phyloP scores from a whole-genome alignment of 1,140 invertebrate species.

The Drosophila albomicans region DNA sequence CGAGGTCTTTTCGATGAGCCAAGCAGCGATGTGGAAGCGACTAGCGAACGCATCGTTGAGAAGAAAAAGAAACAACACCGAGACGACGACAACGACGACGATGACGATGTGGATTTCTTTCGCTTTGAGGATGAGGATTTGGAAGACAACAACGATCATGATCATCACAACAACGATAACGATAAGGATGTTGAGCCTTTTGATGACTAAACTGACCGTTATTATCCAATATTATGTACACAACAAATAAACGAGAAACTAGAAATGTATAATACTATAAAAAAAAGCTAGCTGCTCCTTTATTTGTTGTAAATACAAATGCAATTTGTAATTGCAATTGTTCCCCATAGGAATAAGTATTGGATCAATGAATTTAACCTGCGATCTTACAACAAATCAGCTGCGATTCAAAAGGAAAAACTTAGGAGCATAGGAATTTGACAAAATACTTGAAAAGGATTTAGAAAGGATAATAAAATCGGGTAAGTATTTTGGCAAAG shows the following conservation, averaged over 20 bases:
- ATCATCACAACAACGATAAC: slow-evolving; percentile 20
- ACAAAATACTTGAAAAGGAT: no score
- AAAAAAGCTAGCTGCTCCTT: not conserved
- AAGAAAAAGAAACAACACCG: not conserved
- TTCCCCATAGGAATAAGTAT: no score
- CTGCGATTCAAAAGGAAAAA: no score
- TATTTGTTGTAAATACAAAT: no score
- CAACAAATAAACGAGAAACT: slow-evolving; percentile 16
- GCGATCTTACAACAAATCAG: no score
- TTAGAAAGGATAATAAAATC: no score
- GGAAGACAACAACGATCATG: slow-evolving; percentile 16
- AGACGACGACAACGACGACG: slow-evolving; percentile 21
- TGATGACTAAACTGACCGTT: slow-evolving; percentile 42
- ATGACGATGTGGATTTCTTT: slow-evolving; percentile 60
- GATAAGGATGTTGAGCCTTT: slow-evolving; percentile 39
- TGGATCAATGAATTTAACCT: no score
- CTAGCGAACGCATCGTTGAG: slow-evolving; percentile 5
- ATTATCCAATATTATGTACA: slow-evolving; percentile 11
- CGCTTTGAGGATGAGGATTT: slow-evolving; percentile 58
- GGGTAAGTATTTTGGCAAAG: no score
- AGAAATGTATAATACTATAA: slow-evolving; percentile 1
- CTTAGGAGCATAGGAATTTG: no score
- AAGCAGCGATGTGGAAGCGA: not conserved
- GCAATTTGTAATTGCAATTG: no score
- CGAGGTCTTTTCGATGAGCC: slow-evolving; percentile 56